phyloP scores from a whole-genome alignment of 1,140 invertebrate species.

The Penaeus indicus region DNA sequence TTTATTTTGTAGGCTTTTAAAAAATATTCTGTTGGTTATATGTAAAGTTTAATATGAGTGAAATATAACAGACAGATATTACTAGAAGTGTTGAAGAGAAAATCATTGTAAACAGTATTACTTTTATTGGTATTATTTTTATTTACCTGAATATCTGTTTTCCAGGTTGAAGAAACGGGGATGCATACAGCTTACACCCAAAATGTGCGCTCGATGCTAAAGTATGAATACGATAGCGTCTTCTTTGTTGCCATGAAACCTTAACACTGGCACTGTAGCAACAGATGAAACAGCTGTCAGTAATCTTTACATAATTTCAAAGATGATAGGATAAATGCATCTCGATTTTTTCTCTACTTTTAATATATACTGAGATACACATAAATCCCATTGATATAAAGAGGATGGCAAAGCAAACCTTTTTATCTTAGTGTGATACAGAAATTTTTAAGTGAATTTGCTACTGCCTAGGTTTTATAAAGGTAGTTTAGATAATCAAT shows the following conservation, averaged over 20 bases:
- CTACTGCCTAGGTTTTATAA: no score
- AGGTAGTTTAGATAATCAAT: no score
- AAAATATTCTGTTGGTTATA: slow-evolving; percentile 67
- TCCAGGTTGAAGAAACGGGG: slow-evolving; percentile 81
- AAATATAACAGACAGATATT: not conserved
- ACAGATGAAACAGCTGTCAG: no score
- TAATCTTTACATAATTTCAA: no score
- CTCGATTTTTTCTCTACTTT: no score
- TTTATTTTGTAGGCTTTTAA: not conserved
- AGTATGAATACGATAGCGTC: slow-evolving; percentile 89
- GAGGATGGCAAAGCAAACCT: no score
- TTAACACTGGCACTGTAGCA: no score
- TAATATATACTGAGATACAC: no score
- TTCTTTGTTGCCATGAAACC: slow-evolving; percentile 88
- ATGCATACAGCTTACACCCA: slow-evolving; percentile 91
- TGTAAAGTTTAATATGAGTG: slow-evolving; percentile 35
- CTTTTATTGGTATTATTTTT: slow-evolving; percentile 3
- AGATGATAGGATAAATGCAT: no score
- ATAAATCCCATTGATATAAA: no score
- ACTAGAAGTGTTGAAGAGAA: not conserved
- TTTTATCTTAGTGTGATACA: no score
- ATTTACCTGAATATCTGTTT: slow-evolving; percentile 69
- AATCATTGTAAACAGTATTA: not conserved
- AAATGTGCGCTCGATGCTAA: slow-evolving; percentile 93
- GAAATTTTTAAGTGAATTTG: no score